Conservation (phyloP, 2,888 invertebrate species). For the Drosophila histrio region DNA sequence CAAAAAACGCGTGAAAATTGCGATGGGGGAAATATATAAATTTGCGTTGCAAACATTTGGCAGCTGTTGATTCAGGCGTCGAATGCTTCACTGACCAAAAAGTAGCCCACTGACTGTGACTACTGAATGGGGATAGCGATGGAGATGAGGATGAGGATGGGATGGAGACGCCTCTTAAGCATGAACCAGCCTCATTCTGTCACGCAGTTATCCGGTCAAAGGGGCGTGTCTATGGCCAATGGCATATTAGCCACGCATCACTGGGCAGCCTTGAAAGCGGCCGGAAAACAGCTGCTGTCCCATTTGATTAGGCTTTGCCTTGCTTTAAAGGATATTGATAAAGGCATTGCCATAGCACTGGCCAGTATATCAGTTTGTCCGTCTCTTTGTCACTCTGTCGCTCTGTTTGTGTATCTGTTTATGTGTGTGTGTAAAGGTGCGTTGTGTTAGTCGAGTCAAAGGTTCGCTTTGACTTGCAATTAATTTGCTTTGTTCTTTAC, state of each 20-base stretch:
- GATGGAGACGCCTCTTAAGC: conserved; percentile 2
- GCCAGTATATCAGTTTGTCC: conserved; percentile 19
- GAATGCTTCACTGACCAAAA: conserved; percentile 65
- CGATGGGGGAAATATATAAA: conserved; percentile 37
- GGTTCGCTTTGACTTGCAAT: conserved; percentile 79
- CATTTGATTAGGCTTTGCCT: conserved; percentile 72
- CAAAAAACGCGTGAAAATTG: conserved; percentile 69
- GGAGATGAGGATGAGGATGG: background rate
- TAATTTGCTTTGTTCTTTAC: conserved; percentile 82
- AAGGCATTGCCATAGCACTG: conserved; percentile 62
- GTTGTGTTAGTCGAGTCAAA: conserved; percentile 55
- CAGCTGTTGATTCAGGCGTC: conserved; percentile 71
- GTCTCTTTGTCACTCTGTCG: background rate
- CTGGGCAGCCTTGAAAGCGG: conserved; percentile 44
- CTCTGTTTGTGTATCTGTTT: conserved; percentile 5
- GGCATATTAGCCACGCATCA: conserved; percentile 74
- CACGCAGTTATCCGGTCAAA: conserved; percentile 66
- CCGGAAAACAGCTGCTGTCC: conserved; percentile 68
- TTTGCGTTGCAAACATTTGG: conserved; percentile 65
- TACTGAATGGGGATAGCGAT: background rate
- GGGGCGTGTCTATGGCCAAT: conserved; percentile 55
- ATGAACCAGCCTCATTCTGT: conserved; percentile 33
- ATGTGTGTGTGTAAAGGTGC: conserved; percentile 58
- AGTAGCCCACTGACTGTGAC: conserved; percentile 25
- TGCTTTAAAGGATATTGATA: conserved; percentile 75